phyloP scores from a whole-genome alignment of 2,888 invertebrate species.

The Clivina fossor region DNA sequence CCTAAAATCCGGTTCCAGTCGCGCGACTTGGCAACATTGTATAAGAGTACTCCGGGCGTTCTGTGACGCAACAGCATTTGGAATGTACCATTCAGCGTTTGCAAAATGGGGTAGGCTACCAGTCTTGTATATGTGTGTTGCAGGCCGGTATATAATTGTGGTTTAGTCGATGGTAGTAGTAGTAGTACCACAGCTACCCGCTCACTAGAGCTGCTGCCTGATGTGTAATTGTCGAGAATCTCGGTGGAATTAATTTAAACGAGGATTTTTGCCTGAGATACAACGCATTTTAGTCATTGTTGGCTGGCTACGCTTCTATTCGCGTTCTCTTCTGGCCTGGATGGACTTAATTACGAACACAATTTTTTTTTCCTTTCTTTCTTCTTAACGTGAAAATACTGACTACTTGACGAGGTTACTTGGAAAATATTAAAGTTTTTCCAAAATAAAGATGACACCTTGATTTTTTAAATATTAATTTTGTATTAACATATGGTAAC shows the following conservation, averaged over 20 bases:
- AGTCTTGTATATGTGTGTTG: too few relatives aligned
- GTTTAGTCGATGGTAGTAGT: too few relatives aligned
- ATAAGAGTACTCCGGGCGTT: neutral
- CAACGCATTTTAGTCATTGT: slow-evolving; percentile 29
- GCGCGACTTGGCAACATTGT: too few relatives aligned
- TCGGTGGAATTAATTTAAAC: slow-evolving; percentile 28
- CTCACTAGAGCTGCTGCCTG: neutral
- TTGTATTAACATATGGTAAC: neutral
- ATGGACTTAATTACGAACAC: neutral
- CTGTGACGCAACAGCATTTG: neutral
- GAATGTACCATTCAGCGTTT: slow-evolving; percentile 6
- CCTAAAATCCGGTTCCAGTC: too few relatives aligned
- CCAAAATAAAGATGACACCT: neutral
- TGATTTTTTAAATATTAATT: neutral
- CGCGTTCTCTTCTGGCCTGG: slow-evolving; percentile 3
- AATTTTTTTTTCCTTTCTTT: neutral
- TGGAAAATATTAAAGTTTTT: too few relatives aligned
- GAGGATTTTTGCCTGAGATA: slow-evolving; percentile 27
- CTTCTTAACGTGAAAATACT: neutral
- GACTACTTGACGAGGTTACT: too few relatives aligned
- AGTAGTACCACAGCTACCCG: neutral
- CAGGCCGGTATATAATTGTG: neutral
- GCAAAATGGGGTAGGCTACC: neutral
- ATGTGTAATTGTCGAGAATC: slow-evolving; percentile 30
- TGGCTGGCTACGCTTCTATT: slow-evolving; percentile 13